Base-by-base conservation (phyloP, 1,140 invertebrate species). In the Microplitis demolitor region DNA sequence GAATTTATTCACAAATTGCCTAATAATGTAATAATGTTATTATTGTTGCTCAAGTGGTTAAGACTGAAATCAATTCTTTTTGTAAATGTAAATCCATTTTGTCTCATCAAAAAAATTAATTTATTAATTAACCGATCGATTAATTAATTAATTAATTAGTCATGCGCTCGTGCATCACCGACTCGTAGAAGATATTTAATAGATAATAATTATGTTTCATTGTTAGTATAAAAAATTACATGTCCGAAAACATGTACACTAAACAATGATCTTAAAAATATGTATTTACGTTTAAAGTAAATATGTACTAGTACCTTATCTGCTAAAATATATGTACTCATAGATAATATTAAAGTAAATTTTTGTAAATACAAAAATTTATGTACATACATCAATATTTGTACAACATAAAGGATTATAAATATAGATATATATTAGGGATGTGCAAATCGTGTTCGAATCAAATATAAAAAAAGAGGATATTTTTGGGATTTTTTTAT, bases 41-140 rank as follows among this genome's bases (percentile, higher is more conserved):
- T 67, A 24, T 70, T 69, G 63, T 74, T 74, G 73, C 73, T 74
- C 73, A 74, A 74, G 71, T 71, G 62, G 33, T 74, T 70, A 39
- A 74, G 73, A 74, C 73, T 74, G 73, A 74, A 60, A 50, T 34
- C 39, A 45, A 45, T 63, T 16, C 66, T 66, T 66, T 58, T 60
- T 66, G 53, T 66, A 72, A 66, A 72, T 54, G 34, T 45, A 45
- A 45, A 45, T 45, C 39, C 45, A 53, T 34, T 56, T 66, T 72
- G 61, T 66, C 13, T 37, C 37, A 24, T 64, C 24, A 45, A 35
- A 71, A 34, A 54, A 63, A 50, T 51, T 14, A 24, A 50, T 51
- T 11, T 51, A 13, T 14, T 8, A 8, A n/a, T 24, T 50, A 33
- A 66, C 8, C 16, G 8, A 13, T 14, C 6, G 11, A 37, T 16